Evolutionary conservation across 1,140 invertebrate species (phyloP).

Genomic region (Solenopsis invicta): DNA sequence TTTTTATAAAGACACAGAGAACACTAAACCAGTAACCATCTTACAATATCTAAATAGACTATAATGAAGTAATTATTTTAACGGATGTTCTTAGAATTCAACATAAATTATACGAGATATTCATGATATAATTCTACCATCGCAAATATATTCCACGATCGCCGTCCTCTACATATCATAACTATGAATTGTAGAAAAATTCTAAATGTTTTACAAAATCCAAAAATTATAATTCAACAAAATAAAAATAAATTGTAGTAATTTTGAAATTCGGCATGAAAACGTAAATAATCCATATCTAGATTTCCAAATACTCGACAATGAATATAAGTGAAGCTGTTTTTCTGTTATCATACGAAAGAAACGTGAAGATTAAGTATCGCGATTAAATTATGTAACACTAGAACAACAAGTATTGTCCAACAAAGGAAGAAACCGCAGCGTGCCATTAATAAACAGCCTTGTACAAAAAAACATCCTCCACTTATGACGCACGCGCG

Average conservation of each 20-base stretch:
- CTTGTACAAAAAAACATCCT: not conserved
- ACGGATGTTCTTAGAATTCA: too few species aligned
- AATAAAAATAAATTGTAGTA: not conserved
- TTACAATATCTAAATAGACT: too few species aligned
- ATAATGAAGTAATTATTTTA: too few species aligned
- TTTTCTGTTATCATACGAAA: not conserved
- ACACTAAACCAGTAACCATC: too few species aligned
- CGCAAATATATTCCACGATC: too few species aligned
- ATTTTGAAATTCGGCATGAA: too few species aligned
- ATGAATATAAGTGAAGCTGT: not conserved
- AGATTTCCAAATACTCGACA: not conserved
- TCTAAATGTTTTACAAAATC: not conserved
- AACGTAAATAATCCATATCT: not conserved
- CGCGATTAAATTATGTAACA: not conserved
- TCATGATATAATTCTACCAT: too few species aligned
- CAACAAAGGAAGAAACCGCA: not conserved
- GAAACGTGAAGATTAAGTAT: not conserved
- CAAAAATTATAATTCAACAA: not conserved
- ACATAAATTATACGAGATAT: too few species aligned
- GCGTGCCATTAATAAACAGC: not conserved
- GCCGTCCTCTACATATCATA: too few species aligned
- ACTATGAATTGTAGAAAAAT: not conserved
- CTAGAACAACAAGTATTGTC: not conserved
- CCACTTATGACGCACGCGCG: slow-evolving; percentile 10
- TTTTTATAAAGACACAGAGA: too few species aligned